Conservation (phyloP, 2,797 vertebrate species). For the Pristis pectinata region DNA sequence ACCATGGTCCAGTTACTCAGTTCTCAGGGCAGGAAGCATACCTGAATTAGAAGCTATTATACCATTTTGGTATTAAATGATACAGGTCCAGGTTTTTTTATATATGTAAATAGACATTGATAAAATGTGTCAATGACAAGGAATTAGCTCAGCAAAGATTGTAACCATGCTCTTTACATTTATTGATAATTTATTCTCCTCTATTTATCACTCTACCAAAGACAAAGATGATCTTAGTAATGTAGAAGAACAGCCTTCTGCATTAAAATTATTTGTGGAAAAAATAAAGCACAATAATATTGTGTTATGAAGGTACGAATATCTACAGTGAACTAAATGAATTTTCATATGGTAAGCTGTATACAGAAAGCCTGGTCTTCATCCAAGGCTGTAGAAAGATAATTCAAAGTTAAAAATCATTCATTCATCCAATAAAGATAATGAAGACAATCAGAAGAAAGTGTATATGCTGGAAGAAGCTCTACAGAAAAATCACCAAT, state of each 20-base stretch:
- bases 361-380: neutral
- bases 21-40: neutral
- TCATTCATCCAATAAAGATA: neutral
- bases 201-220: neutral
- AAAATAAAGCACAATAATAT: neutral
- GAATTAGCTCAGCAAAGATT: neutral
- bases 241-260: neutral
- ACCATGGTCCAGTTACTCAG: neutral
- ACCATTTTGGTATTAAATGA: neutral
- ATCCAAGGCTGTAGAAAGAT: neutral
- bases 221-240: neutral
- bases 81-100: neutral
- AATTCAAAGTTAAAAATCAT: neutral
- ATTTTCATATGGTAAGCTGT: neutral
- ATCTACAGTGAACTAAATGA: neutral
- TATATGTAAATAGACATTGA: neutral
- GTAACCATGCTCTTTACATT: neutral
- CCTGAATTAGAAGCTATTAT: neutral
- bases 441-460: neutral
- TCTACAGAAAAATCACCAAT: slow-evolving; percentile 45
- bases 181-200: neutral
- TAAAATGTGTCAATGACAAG: neutral
- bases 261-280: neutral
- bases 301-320: neutral
- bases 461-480: slow-evolving; percentile 45